Base-by-base conservation (phyloP, 37 sponge, comb jelly and placozoan species). In the Haliclona indistincta region DNA sequence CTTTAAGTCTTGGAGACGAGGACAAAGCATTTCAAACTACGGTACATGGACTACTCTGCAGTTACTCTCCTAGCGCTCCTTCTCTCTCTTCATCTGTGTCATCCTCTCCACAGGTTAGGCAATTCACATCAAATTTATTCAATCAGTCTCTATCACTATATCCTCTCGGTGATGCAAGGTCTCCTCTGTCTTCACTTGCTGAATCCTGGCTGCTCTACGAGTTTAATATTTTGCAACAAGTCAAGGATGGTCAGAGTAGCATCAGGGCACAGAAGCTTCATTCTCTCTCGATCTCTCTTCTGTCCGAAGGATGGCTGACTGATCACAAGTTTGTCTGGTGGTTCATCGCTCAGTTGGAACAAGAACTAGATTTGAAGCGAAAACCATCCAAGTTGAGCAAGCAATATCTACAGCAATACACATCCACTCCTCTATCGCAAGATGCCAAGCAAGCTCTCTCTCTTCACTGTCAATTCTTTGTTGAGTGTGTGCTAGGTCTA, bases 91-190 rank as follows among this genome's bases (percentile, higher is more conserved):
- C 13, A 42, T 28, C 11, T n/a, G 13, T 26, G 2, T 30, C 49
- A 56, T 38, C n/a, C 42, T 11, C 44, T 38, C 8, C 4, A 6
- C 22, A 64, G 5, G 37, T 55, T 19, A 25, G 13, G 22, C 23
- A 68, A 8, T 80, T 84, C 38, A 84, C 88, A 6, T 55, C 68
- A 8, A 82, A 52, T 20, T 44, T 74, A 3, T 84, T 69, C 58
- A 84, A 84, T 72, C 93, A 92, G 30, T 23, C 60, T 43, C 67
- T 92, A 13, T 7, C 78, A 23, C 43, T 90, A 36, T n/a, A n/a
- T n/a, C n/a, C n/a, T n/a, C n/a, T n/a, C n/a, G n/a, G n/a, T n/a
- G n/a, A n/a, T n/a, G n/a, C n/a, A n/a, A n/a, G n/a, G n/a, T n/a
- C n/a, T n/a, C n/a, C n/a, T n/a, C n/a, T n/a, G n/a, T n/a, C n/a